Percentiles rank a stretch among this genome's conserved stretches.
These are phyloP conservation scores for Bombus pascuorum DNA, from an alignment of 1,140 invertebrate species.

Conservation along the genomic window DNA sequence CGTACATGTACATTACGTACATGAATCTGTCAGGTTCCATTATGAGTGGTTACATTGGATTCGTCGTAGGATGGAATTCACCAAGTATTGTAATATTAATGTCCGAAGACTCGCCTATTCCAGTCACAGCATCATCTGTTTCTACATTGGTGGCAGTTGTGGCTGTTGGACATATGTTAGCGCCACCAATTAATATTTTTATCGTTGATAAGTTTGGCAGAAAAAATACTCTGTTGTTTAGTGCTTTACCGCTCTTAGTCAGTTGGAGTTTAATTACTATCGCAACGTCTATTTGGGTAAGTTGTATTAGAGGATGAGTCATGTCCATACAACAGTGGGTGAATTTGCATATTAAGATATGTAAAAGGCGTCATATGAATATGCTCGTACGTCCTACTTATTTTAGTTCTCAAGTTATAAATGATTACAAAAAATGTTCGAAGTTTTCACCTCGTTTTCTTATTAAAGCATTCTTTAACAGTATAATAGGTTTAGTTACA, in stretches of 20 bases:
- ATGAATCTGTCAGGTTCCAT: slow-evolving; percentile 49
- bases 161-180: slow-evolving; percentile 79
- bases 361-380: too few relatives aligned
- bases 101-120: slow-evolving; percentile 58
- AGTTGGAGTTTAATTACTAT: slow-evolving; percentile 85
- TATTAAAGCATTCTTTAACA: too few relatives aligned
- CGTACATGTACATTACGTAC: background rate
- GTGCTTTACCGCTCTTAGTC: slow-evolving; percentile 83
- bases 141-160: slow-evolving; percentile 80
- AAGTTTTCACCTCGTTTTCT: too few relatives aligned
- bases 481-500: too few relatives aligned
- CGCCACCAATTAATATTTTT: slow-evolving; percentile 71
- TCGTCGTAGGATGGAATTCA: slow-evolving; percentile 79
- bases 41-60: slow-evolving; percentile 66
- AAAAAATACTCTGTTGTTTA: slow-evolving; percentile 85
- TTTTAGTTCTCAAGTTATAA: too few relatives aligned
- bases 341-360: too few relatives aligned
- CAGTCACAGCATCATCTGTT: slow-evolving; percentile 64
- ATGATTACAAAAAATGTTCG: too few relatives aligned
- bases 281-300: slow-evolving; percentile 80
- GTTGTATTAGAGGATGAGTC: background rate
- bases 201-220: slow-evolving; percentile 84
- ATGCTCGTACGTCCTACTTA: too few relatives aligned
- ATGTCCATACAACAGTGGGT: too few relatives aligned
- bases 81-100: slow-evolving; percentile 77